Percentiles rank a stretch among this genome's conserved stretches.
Conservation (phyloP, 2,113 vertebrate genomes). For the Lasiurus borealis region DNA sequence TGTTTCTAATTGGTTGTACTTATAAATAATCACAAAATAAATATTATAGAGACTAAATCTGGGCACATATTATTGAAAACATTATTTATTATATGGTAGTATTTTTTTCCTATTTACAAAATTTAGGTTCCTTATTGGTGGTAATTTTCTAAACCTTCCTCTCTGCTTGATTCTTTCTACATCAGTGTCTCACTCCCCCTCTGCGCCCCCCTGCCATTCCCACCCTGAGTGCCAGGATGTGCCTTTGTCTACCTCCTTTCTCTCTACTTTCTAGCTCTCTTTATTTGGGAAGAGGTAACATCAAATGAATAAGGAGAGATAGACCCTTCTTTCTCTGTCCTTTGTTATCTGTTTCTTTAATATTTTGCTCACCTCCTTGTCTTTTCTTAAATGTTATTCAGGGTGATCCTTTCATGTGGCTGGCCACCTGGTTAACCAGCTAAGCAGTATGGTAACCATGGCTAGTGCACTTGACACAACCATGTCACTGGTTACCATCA, state of each 20-base stretch:
- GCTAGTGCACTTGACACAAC: background rate
- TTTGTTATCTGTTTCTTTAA: fast-evolving
- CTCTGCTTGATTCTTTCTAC: background rate
- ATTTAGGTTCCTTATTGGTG: background rate
- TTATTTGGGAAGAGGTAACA: background rate
- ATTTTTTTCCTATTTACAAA: background rate
- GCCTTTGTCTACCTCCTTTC: background rate
- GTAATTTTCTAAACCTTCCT: background rate
- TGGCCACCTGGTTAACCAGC: background rate
- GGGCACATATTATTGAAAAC: background rate
- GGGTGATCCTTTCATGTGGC: background rate
- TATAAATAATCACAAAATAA: background rate
- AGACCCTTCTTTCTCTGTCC: background rate
- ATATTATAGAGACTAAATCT: background rate
- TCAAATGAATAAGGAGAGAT: background rate
- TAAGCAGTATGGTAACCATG: background rate
- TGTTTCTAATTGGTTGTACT: slow-evolving; percentile 1
- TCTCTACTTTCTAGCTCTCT: background rate
- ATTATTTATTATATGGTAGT: background rate
- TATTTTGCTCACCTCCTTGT: background rate
- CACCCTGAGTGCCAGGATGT: too few relatives aligned
- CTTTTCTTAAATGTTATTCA: background rate
- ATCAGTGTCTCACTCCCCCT: background rate
- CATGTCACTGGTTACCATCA: background rate
- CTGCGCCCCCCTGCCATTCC: too few relatives aligned